These are phyloP conservation scores for Plestiodon gilberti DNA, from an alignment of 2,113 vertebrate species.

Conservation along the genomic window DNA sequence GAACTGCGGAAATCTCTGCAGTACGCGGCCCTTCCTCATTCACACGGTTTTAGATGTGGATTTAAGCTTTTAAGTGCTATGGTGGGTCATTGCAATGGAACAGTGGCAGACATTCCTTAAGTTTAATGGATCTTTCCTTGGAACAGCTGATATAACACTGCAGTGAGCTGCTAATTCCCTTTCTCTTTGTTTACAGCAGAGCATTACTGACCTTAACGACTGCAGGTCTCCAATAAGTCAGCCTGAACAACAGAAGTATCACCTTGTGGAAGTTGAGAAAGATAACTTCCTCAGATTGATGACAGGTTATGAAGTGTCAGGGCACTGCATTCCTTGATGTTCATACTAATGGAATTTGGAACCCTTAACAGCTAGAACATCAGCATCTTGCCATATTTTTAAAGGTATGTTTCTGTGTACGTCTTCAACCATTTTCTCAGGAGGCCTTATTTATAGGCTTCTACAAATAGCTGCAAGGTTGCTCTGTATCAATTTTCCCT, in stretches of 20 bases:
- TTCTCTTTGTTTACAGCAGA: not conserved
- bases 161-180: slow-evolving; percentile 6
- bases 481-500: slow-evolving; percentile 44
- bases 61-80: not conserved
- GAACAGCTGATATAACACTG: not conserved
- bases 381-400: not conserved
- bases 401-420: not conserved
- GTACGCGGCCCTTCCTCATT: not conserved
- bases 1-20: slow-evolving; percentile 8
- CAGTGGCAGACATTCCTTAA: not conserved
- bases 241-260: not conserved
- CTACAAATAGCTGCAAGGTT: slow-evolving; percentile 40
- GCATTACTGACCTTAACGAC: not conserved
- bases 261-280: slow-evolving; percentile 9
- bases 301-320: rapidly evolving
- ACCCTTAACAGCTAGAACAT: not conserved
- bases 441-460: slow-evolving; percentile 50
- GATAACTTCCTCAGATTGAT: not conserved
- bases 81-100: not conserved
- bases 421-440: slow-evolving; percentile 15
- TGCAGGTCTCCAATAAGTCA: not conserved
- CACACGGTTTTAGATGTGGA: not conserved
- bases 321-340: not conserved
- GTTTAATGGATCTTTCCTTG: slow-evolving; percentile 14
- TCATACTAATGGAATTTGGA: not conserved